Evolutionary conservation across 2,113 vertebrate species (phyloP), one percentile per base, ranked within the genome.

Genomic region (Rana temporaria): DNA sequence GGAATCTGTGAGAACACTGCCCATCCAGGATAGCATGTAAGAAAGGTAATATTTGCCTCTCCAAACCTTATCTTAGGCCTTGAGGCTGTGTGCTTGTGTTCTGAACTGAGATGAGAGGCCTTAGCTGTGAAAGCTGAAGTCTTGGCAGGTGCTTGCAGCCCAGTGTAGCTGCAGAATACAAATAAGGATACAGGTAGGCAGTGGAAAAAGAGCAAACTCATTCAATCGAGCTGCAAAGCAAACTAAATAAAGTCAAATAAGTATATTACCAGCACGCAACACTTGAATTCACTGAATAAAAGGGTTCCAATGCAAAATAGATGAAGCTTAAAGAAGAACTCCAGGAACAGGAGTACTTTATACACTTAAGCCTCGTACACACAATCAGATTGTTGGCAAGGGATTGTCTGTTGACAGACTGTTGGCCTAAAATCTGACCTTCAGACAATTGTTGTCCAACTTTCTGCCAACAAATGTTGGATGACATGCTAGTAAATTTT

Each of bases 71-170:
- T 82, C 48, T 65, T 26, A 8, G 48, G 52, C 30, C 80, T 52
- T 19, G 6, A 75, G 71, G 80, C 53, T 76, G 22, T 68, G 53
- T 83, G 71, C 72, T 76, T 68, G 72, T 68, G 71, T 55, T 76
- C 53, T 68, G 53, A 60, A 66, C 53, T 76, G 17, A 64, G 81
- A 75, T 75, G 79, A 82, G 63, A 75, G 63, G 81, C 60, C 71
- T 67, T 68, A 60, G 64, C 71, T 55, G 42, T 32, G 18, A 60
- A 68, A 65, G 30, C 52, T 74, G 42, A 82, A 82, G 18, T 72
- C 79, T 57, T 82, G 79, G 79, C 79, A 76, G 72, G 53, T 68
- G 63, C 81, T 34, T 65, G 79, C 71, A 82, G 79, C 48, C 70
- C 52, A 7, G 48, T 42, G 48, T 82, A 72, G n/a, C 34, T 24